These are phyloP conservation scores for Scaptomyza reducta DNA, from an alignment of 2,888 invertebrate species.

Conservation along the genomic window DNA sequence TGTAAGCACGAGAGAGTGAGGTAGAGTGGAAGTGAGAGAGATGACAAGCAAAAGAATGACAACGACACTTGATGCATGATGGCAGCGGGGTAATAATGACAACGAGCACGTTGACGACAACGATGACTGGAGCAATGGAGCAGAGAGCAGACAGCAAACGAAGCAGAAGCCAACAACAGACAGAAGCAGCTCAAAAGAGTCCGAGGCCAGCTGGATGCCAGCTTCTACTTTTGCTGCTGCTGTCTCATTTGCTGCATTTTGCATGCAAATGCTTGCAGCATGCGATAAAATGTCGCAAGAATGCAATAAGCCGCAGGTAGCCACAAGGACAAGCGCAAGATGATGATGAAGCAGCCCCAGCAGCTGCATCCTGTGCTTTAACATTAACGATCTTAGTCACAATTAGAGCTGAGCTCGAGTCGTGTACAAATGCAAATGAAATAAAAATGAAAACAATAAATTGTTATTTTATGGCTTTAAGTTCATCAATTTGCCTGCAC, in stretches of 20 bases:
- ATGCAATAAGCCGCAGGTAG: conserved; percentile 65
- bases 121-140: conserved; percentile 56
- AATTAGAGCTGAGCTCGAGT: not conserved
- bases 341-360: conserved; percentile 1
- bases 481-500: too few relatives aligned
- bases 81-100: conserved; percentile 78
- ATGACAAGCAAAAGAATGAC: conserved; percentile 51
- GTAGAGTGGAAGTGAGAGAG: too few relatives aligned
- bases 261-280: conserved; percentile 74
- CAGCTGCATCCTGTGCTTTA: conserved; percentile 25
- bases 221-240: conserved; percentile 20
- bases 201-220: conserved; percentile 38
- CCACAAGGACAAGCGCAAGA: conserved; percentile 15
- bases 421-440: too few relatives aligned
- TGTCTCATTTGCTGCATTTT: conserved; percentile 69
- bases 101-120: conserved; percentile 51
- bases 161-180: not conserved
- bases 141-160: conserved; percentile 35
- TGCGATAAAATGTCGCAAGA: conserved; percentile 64
- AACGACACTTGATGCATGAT: conserved; percentile 79
- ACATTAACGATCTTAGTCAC: conserved; percentile 22
- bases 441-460: too few relatives aligned
- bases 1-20: not conserved
- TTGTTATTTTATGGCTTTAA: too few relatives aligned
- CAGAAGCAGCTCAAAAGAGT: conserved; percentile 40